phyloP scores from a whole-genome alignment of 2,113 vertebrate species.

The Neomonachus schauinslandi region DNA sequence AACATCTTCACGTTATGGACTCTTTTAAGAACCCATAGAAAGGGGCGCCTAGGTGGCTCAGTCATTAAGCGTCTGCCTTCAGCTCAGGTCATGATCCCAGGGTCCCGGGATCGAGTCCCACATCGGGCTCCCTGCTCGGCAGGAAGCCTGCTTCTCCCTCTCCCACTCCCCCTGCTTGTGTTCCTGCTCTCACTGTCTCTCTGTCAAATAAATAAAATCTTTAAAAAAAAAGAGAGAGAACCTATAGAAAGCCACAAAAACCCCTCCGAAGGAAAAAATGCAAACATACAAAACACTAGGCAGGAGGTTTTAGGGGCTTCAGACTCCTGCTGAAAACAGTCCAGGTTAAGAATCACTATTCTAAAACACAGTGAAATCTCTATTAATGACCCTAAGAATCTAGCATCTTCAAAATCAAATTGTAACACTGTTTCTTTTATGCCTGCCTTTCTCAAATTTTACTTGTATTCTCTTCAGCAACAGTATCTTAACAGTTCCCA shows the following conservation, averaged over 20 bases:
- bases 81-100: too few species aligned
- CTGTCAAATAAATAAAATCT: too few species aligned
- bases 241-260: neutral
- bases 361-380: neutral
- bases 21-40: neutral
- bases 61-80: too few species aligned
- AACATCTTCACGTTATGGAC: neutral
- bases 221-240: neutral
- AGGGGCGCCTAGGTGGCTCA: too few species aligned
- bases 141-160: too few species aligned
- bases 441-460: neutral
- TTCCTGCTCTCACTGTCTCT: too few species aligned
- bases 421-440: neutral
- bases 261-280: neutral
- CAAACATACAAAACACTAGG: neutral
- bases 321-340: neutral
- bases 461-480: neutral
- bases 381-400: neutral
- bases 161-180: too few species aligned
- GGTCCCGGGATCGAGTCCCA: too few species aligned
- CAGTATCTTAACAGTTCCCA: neutral
- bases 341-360: neutral
- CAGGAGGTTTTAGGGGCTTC: neutral
- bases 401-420: neutral
- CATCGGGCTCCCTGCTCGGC: too few species aligned